Evolutionary conservation across 2,113 vertebrate genomes (phyloP), one percentile per base, ranked within the genome.

Genomic region (mouse (Mus musculus)): DNA sequence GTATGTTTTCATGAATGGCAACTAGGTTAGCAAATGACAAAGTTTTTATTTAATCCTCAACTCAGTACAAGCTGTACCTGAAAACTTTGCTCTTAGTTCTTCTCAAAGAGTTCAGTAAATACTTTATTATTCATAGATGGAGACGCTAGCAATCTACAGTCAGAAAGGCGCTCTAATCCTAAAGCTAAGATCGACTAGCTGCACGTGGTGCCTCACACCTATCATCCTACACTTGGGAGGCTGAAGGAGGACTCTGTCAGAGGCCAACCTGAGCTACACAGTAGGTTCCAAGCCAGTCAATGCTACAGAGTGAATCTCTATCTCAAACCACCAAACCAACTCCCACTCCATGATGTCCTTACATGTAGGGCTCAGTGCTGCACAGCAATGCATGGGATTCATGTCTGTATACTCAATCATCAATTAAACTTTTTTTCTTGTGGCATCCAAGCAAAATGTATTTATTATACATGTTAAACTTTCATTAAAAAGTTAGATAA

Each of bases 51-150:
- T 82, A 89, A 77, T 71, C 46, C 30, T 33, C 63, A 56, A 84
- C 6, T 52, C 89, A 95, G 72, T 69, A 24, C 17, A 81, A 89
- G 33, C 24, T 88, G 16, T 20, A 78, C n/a, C 69, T 77, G 33
- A 93, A 71, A 91, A 42, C 75, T 92, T 81, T 95, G 85, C 46
- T 94, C 17, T 78, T 89, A 49, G 56, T 93, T 91, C 42, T 75
- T 77, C 52, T n/a, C 11, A 20, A 89, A 33, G 10, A 75, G 33
- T 24, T 93, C 69, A 91, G 52, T 90, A 92, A 95, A 95, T 72
- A 87, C 28, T 67, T 72, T 5, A 63, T 96, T 73, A 56, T 71
- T 49, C 65, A 52, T 24, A 85, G 72, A 71, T 84, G 20, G 54
- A 92, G 42, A 36, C 33, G 3, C 87, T 87, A 88, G 69, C 71